Evolutionary conservation across 2,888 invertebrate species (phyloP), one percentile per base, ranked within the genome.

Genomic region (Rambutsinella grinnellia): DNA sequence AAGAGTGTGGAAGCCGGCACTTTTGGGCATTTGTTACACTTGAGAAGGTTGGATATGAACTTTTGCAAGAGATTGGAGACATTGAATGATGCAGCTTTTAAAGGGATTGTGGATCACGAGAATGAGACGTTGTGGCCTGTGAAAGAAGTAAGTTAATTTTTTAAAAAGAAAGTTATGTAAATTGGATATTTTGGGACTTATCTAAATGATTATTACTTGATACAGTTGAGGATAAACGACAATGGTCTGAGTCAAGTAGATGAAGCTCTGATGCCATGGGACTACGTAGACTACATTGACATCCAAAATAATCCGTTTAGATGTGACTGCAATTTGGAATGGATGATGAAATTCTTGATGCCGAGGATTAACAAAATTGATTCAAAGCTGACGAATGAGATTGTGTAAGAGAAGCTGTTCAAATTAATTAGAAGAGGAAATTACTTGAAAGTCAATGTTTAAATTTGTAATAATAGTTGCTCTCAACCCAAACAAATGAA

Each of bases 191-290:
- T n/a, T n/a, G n/a, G n/a, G n/a, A n/a, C n/a, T n/a, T n/a, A n/a
- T n/a, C n/a, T n/a, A n/a, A n/a, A 23, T 5, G 6, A n/a, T 28
- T 15, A 44, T 61, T 15, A 56, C 23, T 15, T 21, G 15, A 15
- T 87, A 26, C 86, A 93, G 92, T 86, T 96, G 0, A 90, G 91
- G 84, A 86, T 96, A 10, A 90, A 90, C 83, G 91, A 92, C 79
- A 95, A 95, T 87, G 91, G 91, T 81, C 86, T 93, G 2, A 87
- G 89, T 0, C 90, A 90, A 81, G 86, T 95, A n/a, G 90, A 93
- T 79, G 87, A 88, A 89, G 15, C 61, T 8, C 61, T 92, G 2
- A 89, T 90, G 0, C 90, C 91, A 65, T 94, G 94, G 94, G 91
- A 93, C 83, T 87, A 89, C 27, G 85, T 95, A 17, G 87, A 89